phyloP scores from a whole-genome alignment of 2,113 vertebrate species.

The Tachycineta bicolor region DNA sequence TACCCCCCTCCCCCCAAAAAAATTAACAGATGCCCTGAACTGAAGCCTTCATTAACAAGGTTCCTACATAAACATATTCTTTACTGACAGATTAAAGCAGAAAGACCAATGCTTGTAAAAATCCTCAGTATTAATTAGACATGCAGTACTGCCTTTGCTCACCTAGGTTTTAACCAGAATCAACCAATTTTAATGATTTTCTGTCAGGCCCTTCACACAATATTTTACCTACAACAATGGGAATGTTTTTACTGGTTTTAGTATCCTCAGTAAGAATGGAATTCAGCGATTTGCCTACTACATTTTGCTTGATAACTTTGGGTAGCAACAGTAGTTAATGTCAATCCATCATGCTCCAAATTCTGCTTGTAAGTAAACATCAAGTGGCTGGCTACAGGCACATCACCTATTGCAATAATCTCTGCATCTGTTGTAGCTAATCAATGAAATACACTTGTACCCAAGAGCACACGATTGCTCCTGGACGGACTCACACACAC shows the following conservation, averaged over 20 bases:
- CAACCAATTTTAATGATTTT: background rate
- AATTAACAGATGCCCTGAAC: background rate
- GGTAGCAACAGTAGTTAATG: background rate
- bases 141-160: background rate
- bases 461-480: background rate
- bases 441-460: background rate
- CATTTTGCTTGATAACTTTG: background rate
- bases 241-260: background rate
- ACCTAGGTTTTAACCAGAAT: background rate
- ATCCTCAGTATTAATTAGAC: background rate
- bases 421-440: background rate
- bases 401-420: background rate
- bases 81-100: background rate
- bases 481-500: background rate
- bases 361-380: background rate
- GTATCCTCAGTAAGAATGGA: background rate
- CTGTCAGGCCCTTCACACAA: background rate
- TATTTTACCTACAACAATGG: background rate
- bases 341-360: background rate
- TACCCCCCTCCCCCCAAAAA: no score
- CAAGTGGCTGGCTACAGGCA: background rate
- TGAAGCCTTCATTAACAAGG: background rate
- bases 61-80: background rate
- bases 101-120: background rate
- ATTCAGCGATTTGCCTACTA: background rate